Base-by-base conservation (phyloP, 2,113 vertebrate species). In the Parus major region DNA sequence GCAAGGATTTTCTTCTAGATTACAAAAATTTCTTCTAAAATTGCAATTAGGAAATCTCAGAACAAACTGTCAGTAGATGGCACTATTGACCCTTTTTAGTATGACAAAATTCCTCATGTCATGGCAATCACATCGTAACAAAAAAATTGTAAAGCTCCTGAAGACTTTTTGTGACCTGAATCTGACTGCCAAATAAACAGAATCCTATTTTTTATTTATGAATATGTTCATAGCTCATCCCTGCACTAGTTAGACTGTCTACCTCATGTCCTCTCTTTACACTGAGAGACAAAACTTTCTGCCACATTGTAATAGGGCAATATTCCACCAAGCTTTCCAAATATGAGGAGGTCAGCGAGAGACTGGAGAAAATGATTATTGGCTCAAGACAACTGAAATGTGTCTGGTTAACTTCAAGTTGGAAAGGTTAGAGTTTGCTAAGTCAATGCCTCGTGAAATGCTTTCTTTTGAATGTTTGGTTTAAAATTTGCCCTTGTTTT, bases 31-130 rank as follows among this genome's bases (percentile, higher is more conserved):
- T 44, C 39, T 55, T 20, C n/a, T 44, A 23, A 36, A 73, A 61
- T 15, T 56, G 33, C 47, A 50, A 39, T 47, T 52, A 81, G 44
- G 33, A 86, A n/a, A 56, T n/a, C 59, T 73, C 64, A 66, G 78
- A 87, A 55, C 59, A 70, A 81, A 47, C 28, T 60, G 66, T 61
- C 96, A 91, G 82, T 57, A 96, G 96, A 78, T 96, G 95, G 96
- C 96, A 96, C 84, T 94, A 61, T 7, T 87, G 82, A 90, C 35
- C 24, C 60, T 64, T 55, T 27, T 29, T 1, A 75, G 16, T 12
- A 84, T 61, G 35, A 36, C 5, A 60, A 86, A 73, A 73, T 19
- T 10, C 47, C 29, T 61, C 41, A 56, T 64, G 70, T 65, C 44
- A 59, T 7, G 31, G 75, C 22, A 69, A 77, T 36, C 66, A 18